Evolutionary conservation across 2,113 vertebrate species (phyloP).

Genomic region (Barbus barbus): DNA sequence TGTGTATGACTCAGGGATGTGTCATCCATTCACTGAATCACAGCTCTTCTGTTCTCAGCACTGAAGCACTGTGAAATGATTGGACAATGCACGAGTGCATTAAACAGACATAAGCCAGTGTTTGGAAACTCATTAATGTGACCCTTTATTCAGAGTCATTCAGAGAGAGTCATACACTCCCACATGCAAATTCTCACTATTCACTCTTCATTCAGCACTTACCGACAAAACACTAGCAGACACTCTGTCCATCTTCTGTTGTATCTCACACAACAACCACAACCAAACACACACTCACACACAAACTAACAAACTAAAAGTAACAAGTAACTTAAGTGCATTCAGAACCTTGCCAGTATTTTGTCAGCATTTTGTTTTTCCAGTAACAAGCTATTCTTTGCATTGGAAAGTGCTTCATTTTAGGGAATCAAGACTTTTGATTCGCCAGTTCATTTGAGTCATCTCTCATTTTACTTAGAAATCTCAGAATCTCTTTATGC

Average conservation of each 20-base stretch:
- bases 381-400: no score
- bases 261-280: no score
- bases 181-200: not conserved
- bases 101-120: constrained; percentile 15
- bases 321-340: no score
- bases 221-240: no score
- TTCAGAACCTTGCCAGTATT: no score
- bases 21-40: constrained; percentile 24
- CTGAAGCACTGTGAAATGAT: not conserved
- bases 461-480: not conserved
- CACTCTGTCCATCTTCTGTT: no score
- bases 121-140: constrained; percentile 40
- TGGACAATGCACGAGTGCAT: constrained; percentile 21
- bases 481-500: no score
- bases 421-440: not conserved
- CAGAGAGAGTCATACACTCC: constrained; percentile 18
- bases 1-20: not conserved
- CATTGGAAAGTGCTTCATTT: no score
- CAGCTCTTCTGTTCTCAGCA: not conserved
- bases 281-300: not conserved
- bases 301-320: not conserved
- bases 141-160: constrained; percentile 24
- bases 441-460: not conserved
- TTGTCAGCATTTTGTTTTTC: no score
- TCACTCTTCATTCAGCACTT: not conserved